These are phyloP conservation scores for Zelostemma sp. DNA, from an alignment of 1,140 invertebrate species.

Conservation along the genomic window DNA sequence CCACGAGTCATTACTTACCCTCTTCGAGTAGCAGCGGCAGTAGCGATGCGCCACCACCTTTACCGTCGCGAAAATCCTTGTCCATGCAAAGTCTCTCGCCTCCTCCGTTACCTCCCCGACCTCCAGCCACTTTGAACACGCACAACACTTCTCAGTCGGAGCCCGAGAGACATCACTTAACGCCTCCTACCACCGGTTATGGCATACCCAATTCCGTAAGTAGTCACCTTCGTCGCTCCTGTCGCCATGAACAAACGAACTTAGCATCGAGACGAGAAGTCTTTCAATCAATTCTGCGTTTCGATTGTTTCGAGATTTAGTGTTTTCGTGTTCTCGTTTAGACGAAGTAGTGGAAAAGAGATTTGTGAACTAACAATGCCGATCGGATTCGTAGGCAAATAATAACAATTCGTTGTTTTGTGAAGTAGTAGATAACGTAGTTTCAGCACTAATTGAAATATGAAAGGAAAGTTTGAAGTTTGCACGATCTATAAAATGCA, in stretches of 20 bases:
- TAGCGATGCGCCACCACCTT: conserved; percentile 72
- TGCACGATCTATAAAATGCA: no score
- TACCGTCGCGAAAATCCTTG: conserved; percentile 73
- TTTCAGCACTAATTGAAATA: no score
- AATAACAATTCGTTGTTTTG: no score
- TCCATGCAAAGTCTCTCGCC: conserved; percentile 68
- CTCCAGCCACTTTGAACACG: conserved; percentile 61
- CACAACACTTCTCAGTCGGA: conserved; percentile 65
- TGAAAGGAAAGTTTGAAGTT: no score
- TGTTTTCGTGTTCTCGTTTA: no score
- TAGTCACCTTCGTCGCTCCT: conserved; percentile 59
- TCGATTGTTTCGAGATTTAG: no score
- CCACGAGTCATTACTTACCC: conserved; percentile 63
- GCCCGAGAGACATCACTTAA: conserved; percentile 71
- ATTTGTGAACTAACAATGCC: no score
- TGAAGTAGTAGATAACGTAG: no score
- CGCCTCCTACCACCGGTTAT: conserved; percentile 68
- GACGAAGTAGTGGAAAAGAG: no score
- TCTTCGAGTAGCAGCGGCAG: conserved; percentile 57
- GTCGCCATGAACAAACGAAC: conserved; percentile 7
- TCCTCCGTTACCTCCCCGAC: conserved; percentile 67
- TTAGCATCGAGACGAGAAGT: no score
- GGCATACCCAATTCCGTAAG: conserved; percentile 70
- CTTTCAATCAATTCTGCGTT: no score
- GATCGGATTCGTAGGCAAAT: no score